A percentile compares a stretch with the other conserved stretches of the same genome.
Conservation (phyloP, 2,888 invertebrate genomes). For the Andrena camellia region DNA sequence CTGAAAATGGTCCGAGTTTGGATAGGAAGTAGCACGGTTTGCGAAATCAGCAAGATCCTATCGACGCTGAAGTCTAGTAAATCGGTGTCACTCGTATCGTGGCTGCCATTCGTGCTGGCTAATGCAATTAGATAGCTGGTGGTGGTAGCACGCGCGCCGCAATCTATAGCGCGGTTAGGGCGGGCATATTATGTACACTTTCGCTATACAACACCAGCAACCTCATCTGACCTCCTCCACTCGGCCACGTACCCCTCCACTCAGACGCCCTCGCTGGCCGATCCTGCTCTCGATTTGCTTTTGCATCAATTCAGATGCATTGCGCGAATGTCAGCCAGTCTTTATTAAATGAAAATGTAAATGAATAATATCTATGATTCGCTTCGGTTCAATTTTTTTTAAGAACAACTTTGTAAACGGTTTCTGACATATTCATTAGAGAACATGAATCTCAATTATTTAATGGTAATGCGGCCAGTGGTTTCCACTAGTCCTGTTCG, state of each 20-base stretch:
- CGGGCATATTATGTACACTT: constrained; percentile 76
- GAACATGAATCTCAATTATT: too few species aligned
- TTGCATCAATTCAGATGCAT: constrained; percentile 33
- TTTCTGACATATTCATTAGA: too few species aligned
- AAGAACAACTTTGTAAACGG: too few species aligned
- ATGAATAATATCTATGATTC: too few species aligned
- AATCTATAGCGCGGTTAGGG: constrained; percentile 73
- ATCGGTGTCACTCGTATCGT: constrained; percentile 75
- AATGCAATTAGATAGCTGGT: constrained; percentile 80
- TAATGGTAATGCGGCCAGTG: too few species aligned
- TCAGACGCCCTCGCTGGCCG: constrained; percentile 10
- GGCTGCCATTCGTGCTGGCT: constrained; percentile 74
- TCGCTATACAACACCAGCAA: constrained; percentile 74
- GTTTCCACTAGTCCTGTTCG: too few species aligned
- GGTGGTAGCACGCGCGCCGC: constrained; percentile 79
- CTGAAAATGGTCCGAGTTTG: constrained; percentile 44
- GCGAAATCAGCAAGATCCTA: constrained; percentile 70
- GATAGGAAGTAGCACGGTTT: constrained; percentile 49
- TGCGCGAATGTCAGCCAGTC: background rate
- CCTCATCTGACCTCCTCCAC: constrained; percentile 79
- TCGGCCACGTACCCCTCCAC: constrained; percentile 52
- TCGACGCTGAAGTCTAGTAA: constrained; percentile 68
- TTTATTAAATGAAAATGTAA: background rate
- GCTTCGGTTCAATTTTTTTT: too few species aligned
- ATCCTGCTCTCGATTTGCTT: constrained; percentile 52